Percentiles rank a stretch among this genome's conserved stretches.
phyloP scores from a whole-genome alignment of 2,888 invertebrate species.

The Holacanthella duospinosa region DNA sequence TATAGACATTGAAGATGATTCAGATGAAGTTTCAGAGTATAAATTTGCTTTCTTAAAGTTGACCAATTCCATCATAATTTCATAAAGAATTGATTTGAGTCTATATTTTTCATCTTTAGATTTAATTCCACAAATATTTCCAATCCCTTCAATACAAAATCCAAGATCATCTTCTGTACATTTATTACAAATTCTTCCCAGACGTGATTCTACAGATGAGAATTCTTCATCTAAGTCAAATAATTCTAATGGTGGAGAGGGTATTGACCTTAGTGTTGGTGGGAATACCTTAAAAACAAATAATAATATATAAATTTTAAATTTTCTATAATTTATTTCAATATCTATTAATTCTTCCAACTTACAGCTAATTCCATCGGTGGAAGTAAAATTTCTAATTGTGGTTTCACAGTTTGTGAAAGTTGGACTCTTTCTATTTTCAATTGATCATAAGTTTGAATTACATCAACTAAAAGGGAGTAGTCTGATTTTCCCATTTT shows the following conservation, averaged over 20 bases:
- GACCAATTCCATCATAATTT: not conserved
- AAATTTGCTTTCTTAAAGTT: not conserved
- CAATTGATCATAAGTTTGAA: slow-evolving; percentile 71
- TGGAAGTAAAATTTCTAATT: slow-evolving; percentile 94
- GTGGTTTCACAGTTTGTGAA: slow-evolving; percentile 85
- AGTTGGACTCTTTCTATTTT: slow-evolving; percentile 84
- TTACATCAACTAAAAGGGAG: slow-evolving; percentile 64
- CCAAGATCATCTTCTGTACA: slow-evolving; percentile 44
- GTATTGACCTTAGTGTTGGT: slow-evolving; percentile 84
- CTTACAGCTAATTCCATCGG: slow-evolving; percentile 82
- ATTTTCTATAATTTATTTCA: not conserved
- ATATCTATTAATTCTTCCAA: slow-evolving; percentile 4
- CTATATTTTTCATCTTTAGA: not conserved
- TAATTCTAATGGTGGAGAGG: slow-evolving; percentile 82
- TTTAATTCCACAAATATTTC: not conserved
- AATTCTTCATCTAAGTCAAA: slow-evolving; percentile 96
- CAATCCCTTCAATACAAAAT: slow-evolving; percentile 27
- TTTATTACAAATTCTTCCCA: slow-evolving; percentile 80
- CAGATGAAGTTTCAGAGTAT: not conserved
- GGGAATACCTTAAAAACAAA: slow-evolving; percentile 67
- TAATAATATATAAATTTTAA: not conserved
- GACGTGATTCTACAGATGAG: slow-evolving; percentile 79
- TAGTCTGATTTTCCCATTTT: slow-evolving; percentile 67
- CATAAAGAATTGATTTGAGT: not conserved
- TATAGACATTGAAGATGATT: not conserved